Conservation (phyloP, 2,888 invertebrate genomes). For the Eupithecia pulchellata region DNA sequence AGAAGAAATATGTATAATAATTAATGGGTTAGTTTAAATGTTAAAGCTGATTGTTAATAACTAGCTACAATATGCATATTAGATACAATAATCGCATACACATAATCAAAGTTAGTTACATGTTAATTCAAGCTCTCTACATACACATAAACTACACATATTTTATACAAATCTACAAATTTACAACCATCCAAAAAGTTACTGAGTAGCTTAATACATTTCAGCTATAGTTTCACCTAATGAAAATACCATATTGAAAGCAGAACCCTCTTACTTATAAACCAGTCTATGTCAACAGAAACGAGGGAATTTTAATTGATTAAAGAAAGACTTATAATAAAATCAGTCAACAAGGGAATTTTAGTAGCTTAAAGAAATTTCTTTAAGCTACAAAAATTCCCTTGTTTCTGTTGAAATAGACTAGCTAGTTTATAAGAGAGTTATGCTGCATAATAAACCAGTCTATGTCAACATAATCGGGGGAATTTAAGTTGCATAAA, state of each 20-base stretch:
- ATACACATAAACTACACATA: constrained; percentile 5
- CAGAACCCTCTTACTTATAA: not conserved
- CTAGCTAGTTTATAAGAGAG: too few relatives aligned
- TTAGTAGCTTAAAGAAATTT: too few relatives aligned
- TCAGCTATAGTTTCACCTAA: not conserved
- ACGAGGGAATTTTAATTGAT: not conserved
- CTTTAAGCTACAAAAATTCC: too few relatives aligned
- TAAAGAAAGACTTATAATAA: too few relatives aligned
- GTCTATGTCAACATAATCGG: not conserved
- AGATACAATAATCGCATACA: constrained; percentile 15
- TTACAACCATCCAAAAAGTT: not conserved
- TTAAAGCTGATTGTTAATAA: constrained; percentile 15
- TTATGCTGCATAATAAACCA: too few relatives aligned
- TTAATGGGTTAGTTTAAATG: constrained; percentile 9
- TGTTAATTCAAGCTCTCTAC: constrained; percentile 12
- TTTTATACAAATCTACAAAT: constrained; percentile 2
- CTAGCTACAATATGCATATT: constrained; percentile 13
- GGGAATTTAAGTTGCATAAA: too few relatives aligned
- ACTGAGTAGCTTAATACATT: not conserved
- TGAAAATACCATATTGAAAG: not conserved
- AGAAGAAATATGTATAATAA: not conserved
- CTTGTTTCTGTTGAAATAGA: too few relatives aligned
- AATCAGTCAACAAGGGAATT: too few relatives aligned
- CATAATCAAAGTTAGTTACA: constrained; percentile 28
- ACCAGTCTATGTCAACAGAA: not conserved